Conservation (phyloP, 2,113 vertebrate genomes). For the Labeo rohita region DNA sequence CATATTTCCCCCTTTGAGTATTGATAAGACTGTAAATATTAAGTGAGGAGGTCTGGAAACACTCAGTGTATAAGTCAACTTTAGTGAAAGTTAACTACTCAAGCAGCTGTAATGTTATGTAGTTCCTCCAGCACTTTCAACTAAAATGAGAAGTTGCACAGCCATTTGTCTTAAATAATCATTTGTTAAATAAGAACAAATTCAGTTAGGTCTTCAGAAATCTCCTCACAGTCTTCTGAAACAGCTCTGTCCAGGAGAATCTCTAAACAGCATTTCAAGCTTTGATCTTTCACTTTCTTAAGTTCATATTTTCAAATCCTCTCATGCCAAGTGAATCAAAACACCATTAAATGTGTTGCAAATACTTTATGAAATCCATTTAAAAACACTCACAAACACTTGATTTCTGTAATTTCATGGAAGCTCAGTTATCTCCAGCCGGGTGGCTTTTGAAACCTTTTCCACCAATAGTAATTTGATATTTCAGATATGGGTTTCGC, state of each 20-base stretch:
- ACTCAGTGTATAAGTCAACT: too few relatives aligned
- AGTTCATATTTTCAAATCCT: constrained; percentile 5
- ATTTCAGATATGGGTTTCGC: constrained; percentile 7
- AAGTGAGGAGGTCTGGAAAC: not conserved
- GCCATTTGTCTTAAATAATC: not conserved
- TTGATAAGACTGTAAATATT: not conserved
- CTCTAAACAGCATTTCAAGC: constrained; percentile 27
- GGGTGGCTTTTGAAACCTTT: constrained; percentile 21
- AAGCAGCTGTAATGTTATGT: not conserved
- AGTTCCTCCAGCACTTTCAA: not conserved
- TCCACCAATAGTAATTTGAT: not conserved
- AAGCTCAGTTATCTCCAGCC: constrained; percentile 4
- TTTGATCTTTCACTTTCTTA: constrained; percentile 29
- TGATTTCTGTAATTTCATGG: constrained; percentile 38
- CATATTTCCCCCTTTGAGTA: not conserved
- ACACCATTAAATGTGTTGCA: constrained; percentile 18
- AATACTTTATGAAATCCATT: constrained; percentile 21
- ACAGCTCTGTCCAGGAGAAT: constrained; percentile 1
- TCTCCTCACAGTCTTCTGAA: not conserved
- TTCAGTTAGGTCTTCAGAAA: not conserved
- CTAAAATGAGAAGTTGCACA: not conserved
- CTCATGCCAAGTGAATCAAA: constrained; percentile 27
- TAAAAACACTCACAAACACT: constrained; percentile 28
- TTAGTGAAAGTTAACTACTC: not conserved
- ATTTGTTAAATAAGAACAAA: constrained; percentile 3